Percentiles rank a stretch among this genome's conserved stretches.
phyloP scores from a whole-genome alignment of 2,797 vertebrate species.

The Epinephelus malabaricus region DNA sequence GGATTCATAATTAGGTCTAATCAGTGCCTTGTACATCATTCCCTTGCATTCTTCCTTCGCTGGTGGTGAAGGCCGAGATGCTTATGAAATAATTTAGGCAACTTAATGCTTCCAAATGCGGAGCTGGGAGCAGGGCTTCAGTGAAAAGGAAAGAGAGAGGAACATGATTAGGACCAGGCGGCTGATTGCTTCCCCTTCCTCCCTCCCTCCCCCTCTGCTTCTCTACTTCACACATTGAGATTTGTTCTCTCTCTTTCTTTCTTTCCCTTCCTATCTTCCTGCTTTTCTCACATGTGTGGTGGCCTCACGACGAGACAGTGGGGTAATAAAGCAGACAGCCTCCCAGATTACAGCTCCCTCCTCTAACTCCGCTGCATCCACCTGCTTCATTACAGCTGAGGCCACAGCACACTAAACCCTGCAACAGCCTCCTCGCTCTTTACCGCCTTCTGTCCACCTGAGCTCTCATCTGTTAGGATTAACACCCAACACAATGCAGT shows the following conservation, averaged over 20 bases:
- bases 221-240: constrained; percentile 59
- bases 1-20: constrained; percentile 89
- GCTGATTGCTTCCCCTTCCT: constrained; percentile 75
- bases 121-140: constrained; percentile 65
- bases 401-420: constrained; percentile 62
- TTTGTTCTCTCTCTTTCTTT: constrained; percentile 45
- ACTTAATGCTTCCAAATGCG: constrained; percentile 78
- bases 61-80: constrained; percentile 81
- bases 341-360: constrained; percentile 66
- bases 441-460: constrained; percentile 75
- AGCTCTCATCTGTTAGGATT: constrained; percentile 71
- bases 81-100: constrained; percentile 84
- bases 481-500: constrained; percentile 53
- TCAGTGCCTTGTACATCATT: constrained; percentile 87
- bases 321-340: constrained; percentile 69
- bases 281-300: constrained; percentile 27
- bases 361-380: constrained; percentile 55
- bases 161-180: constrained; percentile 72
- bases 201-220: constrained; percentile 47
- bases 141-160: constrained; percentile 66
- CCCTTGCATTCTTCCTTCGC: constrained; percentile 80
- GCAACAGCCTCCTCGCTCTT: constrained; percentile 55
- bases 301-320: constrained; percentile 56
- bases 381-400: constrained; percentile 74
- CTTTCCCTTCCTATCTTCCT: constrained; percentile 15